A percentile compares a stretch with the other conserved stretches of the same genome.
Conservation (phyloP, 64 coral and sea anemone species). For the Montipora capricornis region DNA sequence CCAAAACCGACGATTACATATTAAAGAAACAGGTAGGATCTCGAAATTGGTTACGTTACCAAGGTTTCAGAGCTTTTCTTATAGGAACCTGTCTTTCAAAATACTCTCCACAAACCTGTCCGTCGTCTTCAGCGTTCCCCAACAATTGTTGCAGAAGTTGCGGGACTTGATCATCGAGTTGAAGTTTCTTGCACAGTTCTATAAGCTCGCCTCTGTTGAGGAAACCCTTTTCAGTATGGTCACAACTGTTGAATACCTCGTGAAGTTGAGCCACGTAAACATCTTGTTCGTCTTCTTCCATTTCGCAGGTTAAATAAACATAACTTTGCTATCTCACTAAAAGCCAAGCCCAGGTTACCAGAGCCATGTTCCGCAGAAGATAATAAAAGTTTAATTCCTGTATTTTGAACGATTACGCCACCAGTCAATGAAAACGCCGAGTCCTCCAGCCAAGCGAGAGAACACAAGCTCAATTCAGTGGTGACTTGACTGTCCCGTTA, state of each 20-base stretch:
- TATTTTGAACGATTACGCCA: constrained; percentile 33
- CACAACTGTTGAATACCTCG: constrained; percentile 99
- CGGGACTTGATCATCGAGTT: constrained; percentile 98
- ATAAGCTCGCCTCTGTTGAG: constrained; percentile 84
- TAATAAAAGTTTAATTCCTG: constrained; percentile 63
- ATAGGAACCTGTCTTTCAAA: background rate
- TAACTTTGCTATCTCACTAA: constrained; percentile 12
- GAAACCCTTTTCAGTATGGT: constrained; percentile 77
- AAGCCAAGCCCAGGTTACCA: constrained; percentile 50
- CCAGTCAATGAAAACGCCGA: background rate
- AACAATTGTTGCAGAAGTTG: constrained; percentile 96
- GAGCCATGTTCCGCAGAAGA: constrained; percentile 66
- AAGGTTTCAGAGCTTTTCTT: constrained; percentile 18
- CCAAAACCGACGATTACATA: no score
- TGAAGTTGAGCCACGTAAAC: constrained; percentile 98
- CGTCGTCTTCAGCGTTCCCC: constrained; percentile 78
- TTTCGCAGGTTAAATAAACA: constrained; percentile 29
- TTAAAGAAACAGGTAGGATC: no score
- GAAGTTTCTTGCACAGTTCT: constrained; percentile 96
- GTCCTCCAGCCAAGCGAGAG: constrained; percentile 44
- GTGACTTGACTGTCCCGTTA: constrained; percentile 47
- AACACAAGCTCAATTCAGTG: constrained; percentile 31
- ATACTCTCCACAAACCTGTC: constrained; percentile 76
- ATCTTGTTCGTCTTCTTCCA: constrained; percentile 99
- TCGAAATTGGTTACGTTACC: background rate